Percentiles rank a stretch among this genome's conserved stretches.
Conservation (phyloP, 2,888 invertebrate genomes). For the Caenorhabditis parvicauda region DNA sequence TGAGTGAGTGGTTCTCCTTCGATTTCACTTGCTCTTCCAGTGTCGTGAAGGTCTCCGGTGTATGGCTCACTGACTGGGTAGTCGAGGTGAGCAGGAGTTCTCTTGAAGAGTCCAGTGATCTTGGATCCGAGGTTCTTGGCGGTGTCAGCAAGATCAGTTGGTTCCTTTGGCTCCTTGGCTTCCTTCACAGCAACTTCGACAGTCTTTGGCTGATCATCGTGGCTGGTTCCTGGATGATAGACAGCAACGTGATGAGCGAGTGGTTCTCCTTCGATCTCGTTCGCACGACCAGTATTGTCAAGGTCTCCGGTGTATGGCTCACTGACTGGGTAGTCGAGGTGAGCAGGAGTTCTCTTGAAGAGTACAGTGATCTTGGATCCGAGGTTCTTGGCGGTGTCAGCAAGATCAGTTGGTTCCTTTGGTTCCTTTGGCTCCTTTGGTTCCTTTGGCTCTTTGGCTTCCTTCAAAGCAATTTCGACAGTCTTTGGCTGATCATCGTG, state of each 20-base stretch:
- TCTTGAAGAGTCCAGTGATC: too few relatives aligned
- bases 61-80: too few relatives aligned
- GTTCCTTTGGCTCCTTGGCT: too few relatives aligned
- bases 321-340: constrained; percentile 30
- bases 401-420: constrained; percentile 16
- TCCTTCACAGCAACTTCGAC: constrained; percentile 14
- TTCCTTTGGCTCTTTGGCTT: constrained; percentile 10
- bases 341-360: constrained; percentile 16
- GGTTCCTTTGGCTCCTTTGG: constrained; percentile 15
- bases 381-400: too few relatives aligned
- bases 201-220: constrained; percentile 8
- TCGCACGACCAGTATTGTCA: constrained; percentile 7
- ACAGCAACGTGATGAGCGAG: constrained; percentile 15
- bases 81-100: too few relatives aligned
- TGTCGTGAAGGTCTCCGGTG: too few relatives aligned
- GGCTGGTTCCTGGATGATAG: constrained; percentile 20
- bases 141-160: too few relatives aligned
- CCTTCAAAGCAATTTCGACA: constrained; percentile 6
- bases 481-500: too few relatives aligned
- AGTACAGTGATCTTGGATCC: constrained; percentile 11
- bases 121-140: too few relatives aligned
- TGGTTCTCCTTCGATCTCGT: constrained; percentile 14
- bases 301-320: constrained; percentile 23
- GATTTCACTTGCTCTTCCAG: too few relatives aligned
- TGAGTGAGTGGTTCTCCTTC: constrained; percentile 11